phyloP scores from a whole-genome alignment of 2,113 vertebrate genomes.

The Rhabdomys dilectus region DNA sequence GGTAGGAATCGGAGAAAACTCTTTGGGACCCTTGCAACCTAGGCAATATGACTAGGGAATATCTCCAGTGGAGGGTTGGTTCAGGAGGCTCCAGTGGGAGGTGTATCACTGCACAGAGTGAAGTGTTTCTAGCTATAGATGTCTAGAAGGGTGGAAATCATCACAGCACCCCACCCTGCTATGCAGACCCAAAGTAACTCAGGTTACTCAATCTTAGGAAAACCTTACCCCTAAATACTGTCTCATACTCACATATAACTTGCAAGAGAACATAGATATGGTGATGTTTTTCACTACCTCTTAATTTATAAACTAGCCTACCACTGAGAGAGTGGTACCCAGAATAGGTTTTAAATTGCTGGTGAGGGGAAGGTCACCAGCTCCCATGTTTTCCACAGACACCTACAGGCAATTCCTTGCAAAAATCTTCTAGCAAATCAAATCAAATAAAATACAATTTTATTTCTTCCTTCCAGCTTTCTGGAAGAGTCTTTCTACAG shows the following conservation, averaged over 20 bases:
- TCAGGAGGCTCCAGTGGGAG: background rate
- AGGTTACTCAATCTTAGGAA: background rate
- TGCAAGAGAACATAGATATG: background rate
- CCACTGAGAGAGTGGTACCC: background rate
- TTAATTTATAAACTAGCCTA: constrained; percentile 35
- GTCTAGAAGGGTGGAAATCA: rapidly evolving
- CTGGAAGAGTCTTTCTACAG: background rate
- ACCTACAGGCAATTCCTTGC: background rate
- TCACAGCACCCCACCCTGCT: background rate
- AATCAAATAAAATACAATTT: background rate
- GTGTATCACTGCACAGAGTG: too few relatives aligned
- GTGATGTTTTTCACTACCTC: background rate
- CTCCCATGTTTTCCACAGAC: background rate
- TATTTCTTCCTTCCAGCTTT: constrained; percentile 34
- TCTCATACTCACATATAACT: background rate
- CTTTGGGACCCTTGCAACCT: background rate
- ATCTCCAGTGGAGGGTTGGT: background rate
- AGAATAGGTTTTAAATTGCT: background rate
- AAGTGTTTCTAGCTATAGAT: background rate
- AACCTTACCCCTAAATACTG: background rate
- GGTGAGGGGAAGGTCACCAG: background rate
- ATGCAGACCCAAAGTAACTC: background rate
- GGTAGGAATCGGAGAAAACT: background rate
- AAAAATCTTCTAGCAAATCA: background rate
- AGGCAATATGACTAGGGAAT: background rate